These are phyloP conservation scores for Carassius carassius DNA, from an alignment of 2,113 vertebrate genomes.

Conservation along the genomic window DNA sequence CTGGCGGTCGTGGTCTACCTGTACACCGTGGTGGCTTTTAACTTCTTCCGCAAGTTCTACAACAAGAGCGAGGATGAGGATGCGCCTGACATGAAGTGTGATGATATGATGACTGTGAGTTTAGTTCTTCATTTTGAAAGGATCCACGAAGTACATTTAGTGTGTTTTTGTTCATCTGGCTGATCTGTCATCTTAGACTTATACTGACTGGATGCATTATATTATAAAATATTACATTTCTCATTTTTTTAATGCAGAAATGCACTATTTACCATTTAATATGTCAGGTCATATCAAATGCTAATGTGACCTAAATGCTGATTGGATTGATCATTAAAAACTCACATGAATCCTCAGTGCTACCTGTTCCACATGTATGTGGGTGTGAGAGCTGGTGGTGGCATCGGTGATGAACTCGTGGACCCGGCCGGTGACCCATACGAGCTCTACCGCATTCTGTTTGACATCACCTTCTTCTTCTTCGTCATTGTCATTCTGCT, in stretches of 20 bases:
- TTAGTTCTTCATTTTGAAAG: background rate
- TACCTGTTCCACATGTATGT: slow-evolving; percentile 99
- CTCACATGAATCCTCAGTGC: slow-evolving; percentile 74
- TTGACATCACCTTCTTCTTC: slow-evolving; percentile 99
- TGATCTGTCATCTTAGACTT: background rate
- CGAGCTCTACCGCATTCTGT: slow-evolving; percentile 96
- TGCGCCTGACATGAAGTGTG: slow-evolving; percentile 96
- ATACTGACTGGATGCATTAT: background rate
- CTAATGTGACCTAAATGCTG: background rate
- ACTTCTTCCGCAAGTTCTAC: slow-evolving; percentile 99
- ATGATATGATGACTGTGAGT: slow-evolving; percentile 98
- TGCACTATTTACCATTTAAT: background rate
- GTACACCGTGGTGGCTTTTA: slow-evolving; percentile 97
- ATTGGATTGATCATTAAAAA: background rate
- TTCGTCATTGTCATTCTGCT: slow-evolving; percentile 97
- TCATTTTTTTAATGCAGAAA: background rate
- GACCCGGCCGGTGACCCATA: slow-evolving; percentile 97
- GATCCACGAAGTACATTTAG: background rate
- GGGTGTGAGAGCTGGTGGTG: slow-evolving; percentile 94
- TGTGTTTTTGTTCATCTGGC: background rate
- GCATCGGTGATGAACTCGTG: slow-evolving; percentile 95
- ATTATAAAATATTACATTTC: background rate
- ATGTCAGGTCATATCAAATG: background rate
- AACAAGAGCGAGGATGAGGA: slow-evolving; percentile 97
- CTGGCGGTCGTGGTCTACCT: slow-evolving; percentile 96